Conservation (phyloP, 2,888 invertebrate species). For the Halictus quadricinctus region DNA sequence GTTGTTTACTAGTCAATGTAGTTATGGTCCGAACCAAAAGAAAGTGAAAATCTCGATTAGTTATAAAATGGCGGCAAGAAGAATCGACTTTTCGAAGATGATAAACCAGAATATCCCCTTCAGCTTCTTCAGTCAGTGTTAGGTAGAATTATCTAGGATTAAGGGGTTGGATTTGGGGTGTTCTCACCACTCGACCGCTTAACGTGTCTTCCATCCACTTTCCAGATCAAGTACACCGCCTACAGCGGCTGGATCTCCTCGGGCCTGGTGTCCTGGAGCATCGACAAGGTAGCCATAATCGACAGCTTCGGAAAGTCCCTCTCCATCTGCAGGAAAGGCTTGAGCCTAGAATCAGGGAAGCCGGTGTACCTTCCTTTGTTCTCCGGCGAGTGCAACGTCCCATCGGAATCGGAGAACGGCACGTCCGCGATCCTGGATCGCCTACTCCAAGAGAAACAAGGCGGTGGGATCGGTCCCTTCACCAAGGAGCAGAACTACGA, state of each 20-base stretch:
- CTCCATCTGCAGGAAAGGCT: constrained; percentile 90
- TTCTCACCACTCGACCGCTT: no score
- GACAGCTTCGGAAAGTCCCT: constrained; percentile 93
- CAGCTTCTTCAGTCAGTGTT: no score
- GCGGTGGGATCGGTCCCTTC: constrained; percentile 75
- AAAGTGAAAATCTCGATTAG: no score
- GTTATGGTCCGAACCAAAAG: no score
- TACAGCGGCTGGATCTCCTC: constrained; percentile 96
- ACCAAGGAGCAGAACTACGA: constrained; percentile 79
- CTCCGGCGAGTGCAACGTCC: constrained; percentile 90
- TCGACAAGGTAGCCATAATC: constrained; percentile 92
- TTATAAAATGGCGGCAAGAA: no score
- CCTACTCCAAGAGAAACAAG: constrained; percentile 62
- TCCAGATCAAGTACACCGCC: constrained; percentile 92
- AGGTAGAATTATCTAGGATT: no score
- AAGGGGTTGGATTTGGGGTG: no score
- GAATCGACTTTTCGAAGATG: no score
- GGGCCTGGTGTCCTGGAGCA: constrained; percentile 90
- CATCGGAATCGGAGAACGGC: constrained; percentile 82
- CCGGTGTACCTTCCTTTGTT: constrained; percentile 89
- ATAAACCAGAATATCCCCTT: no score
- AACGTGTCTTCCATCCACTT: constrained; percentile 60
- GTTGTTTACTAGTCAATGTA: no score
- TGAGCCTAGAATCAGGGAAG: constrained; percentile 89
- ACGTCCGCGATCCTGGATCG: constrained; percentile 57